These are phyloP conservation scores for Caenorhabditis uteleia DNA, from an alignment of 2,888 invertebrate genomes.

Conservation along the genomic window DNA sequence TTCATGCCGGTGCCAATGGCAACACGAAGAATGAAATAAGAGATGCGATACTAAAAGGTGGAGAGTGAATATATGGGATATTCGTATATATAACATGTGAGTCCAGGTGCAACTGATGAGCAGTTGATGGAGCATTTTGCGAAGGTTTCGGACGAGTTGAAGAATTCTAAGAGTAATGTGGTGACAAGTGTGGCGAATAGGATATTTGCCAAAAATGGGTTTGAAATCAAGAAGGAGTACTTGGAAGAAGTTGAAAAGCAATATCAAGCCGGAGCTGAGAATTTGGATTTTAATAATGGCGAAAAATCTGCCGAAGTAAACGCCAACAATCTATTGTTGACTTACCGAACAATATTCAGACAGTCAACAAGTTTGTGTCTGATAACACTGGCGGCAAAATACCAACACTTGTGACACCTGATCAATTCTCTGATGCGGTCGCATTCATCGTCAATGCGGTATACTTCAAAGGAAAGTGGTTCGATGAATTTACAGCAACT, in stretches of 20 bases:
- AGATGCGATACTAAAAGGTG: slow-evolving; percentile 12
- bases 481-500: slow-evolving; percentile 8
- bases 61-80: no score
- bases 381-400: slow-evolving; percentile 83
- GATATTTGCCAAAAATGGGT: slow-evolving; percentile 13
- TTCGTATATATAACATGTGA: no score
- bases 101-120: slow-evolving; percentile 27
- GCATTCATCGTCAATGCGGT: slow-evolving; percentile 36
- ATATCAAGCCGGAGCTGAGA: slow-evolving; percentile 17
- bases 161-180: slow-evolving; percentile 14
- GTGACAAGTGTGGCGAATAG: slow-evolving; percentile 18
- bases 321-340: no score
- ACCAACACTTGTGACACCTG: slow-evolving; percentile 77
- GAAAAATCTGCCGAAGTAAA: background rate
- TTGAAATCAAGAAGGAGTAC: slow-evolving; percentile 4
- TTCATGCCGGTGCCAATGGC: slow-evolving; percentile 24
- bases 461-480: slow-evolving; percentile 38
- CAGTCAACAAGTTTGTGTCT: slow-evolving; percentile 85
- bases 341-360: no score
- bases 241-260: slow-evolving; percentile 1
- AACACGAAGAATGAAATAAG: slow-evolving; percentile 13
- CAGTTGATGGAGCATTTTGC: slow-evolving; percentile 36
- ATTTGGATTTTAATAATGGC: slow-evolving; percentile 6
- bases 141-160: slow-evolving; percentile 12
- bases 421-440: slow-evolving; percentile 53